Percentiles rank a stretch among this genome's conserved stretches.
Evolutionary conservation across 2,113 vertebrate species (phyloP).

Genomic region (Calypte anna): DNA sequence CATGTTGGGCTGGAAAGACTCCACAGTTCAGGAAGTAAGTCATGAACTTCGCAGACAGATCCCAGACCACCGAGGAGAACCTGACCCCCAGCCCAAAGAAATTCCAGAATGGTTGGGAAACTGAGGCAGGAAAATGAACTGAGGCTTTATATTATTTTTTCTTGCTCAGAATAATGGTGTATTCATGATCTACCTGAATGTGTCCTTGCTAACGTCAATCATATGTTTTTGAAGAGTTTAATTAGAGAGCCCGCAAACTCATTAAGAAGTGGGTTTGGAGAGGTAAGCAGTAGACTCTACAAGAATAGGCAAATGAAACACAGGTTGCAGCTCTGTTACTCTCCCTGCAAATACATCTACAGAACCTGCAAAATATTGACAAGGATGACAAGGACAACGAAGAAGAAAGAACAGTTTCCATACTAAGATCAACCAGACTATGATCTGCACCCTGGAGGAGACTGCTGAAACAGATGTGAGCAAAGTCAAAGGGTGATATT

Average conservation of each 20-base stretch:
- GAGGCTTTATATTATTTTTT: slow-evolving; percentile 16
- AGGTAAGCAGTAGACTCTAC: not conserved
- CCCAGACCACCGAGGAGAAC: slow-evolving; percentile 56
- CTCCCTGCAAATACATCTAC: not conserved
- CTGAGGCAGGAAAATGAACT: slow-evolving; percentile 63
- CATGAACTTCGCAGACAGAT: slow-evolving; percentile 38
- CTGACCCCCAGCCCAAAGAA: slow-evolving; percentile 38
- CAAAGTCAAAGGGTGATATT: not conserved
- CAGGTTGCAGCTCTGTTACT: not conserved
- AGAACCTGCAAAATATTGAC: not conserved
- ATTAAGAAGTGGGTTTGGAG: not conserved
- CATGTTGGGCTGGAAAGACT: slow-evolving; percentile 49
- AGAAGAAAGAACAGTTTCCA: not conserved
- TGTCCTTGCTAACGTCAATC: not conserved
- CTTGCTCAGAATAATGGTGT: slow-evolving; percentile 32
- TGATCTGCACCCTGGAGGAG: not conserved
- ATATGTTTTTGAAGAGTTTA: not conserved
- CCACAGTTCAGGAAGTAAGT: slow-evolving; percentile 45
- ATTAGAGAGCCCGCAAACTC: not conserved
- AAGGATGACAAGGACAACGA: not conserved
- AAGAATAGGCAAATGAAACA: not conserved
- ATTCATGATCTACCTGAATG: slow-evolving; percentile 27
- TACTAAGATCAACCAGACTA: not conserved
- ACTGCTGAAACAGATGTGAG: not conserved
- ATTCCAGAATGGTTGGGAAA: slow-evolving; percentile 56